Evolutionary conservation across 2,888 invertebrate species (phyloP).

Genomic region (Sylvicola cinctus): DNA sequence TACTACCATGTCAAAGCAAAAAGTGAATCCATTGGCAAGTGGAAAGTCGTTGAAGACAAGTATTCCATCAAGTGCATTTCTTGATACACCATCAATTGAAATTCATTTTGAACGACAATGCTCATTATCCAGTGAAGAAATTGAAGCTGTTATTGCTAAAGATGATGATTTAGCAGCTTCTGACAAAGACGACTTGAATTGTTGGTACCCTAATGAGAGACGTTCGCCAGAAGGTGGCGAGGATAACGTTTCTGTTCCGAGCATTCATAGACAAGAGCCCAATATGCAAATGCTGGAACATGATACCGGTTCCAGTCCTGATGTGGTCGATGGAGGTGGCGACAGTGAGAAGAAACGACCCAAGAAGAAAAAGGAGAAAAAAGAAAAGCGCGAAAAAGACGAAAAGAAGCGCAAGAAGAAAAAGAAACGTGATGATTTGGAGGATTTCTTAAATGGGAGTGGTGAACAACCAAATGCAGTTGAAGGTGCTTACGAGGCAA

Average conservation of each 20-base stretch:
- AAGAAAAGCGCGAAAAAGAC: slow-evolving; percentile 27
- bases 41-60: background rate
- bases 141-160: slow-evolving; percentile 15
- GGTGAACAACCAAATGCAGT: background rate
- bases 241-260: slow-evolving; percentile 22
- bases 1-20: slow-evolving; percentile 2
- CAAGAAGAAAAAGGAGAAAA: slow-evolving; percentile 13
- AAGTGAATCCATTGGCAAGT: slow-evolving; percentile 9
- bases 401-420: slow-evolving; percentile 25
- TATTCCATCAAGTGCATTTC: too few species aligned
- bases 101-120: slow-evolving; percentile 5
- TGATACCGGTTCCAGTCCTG: too few species aligned
- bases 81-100: background rate
- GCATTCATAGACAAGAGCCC: slow-evolving; percentile 1
- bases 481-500: background rate
- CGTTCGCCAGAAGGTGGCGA: slow-evolving; percentile 55
- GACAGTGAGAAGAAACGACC: slow-evolving; percentile 21
- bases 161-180: slow-evolving; percentile 19
- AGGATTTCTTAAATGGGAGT: background rate
- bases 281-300: too few species aligned
- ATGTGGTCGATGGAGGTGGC: slow-evolving; percentile 22
- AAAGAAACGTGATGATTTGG: background rate
- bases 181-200: slow-evolving; percentile 29
- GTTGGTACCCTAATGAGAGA: slow-evolving; percentile 45
- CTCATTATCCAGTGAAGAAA: slow-evolving; percentile 11